Base-by-base conservation (phyloP, 2,113 vertebrate species). In the Sula dactylatra region DNA sequence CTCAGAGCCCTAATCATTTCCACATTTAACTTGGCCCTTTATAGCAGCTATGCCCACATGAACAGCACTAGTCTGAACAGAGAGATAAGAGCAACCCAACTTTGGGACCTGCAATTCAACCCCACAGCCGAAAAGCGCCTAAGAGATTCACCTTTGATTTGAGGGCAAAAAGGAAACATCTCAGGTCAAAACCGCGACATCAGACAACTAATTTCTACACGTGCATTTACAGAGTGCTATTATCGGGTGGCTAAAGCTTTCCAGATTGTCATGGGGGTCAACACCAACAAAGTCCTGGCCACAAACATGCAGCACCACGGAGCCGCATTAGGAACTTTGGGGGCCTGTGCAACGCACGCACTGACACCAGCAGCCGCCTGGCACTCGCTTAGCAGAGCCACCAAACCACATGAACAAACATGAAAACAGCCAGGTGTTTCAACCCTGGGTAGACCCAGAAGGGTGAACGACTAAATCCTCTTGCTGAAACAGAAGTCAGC, bases 11-110 rank as follows among this genome's bases (percentile, higher is more conserved):
- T 94, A 80, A 94, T 78, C 49, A 69, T 82, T 74, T 83, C 94
- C 72, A 93, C 67, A 85, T 96, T 94, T 91, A 94, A 88, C 69
- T 32, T 50, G 56, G 82, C 54, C 84, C 93, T 91, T 82, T 59
- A 54, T 10, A 94, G 94, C 83, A 94, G 58, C 82, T 67, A 21
- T 87, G 92, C 56, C 83, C 47, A 73, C 38, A 91, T 13, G 45
- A 93, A 55, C 65, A 84, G 72, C 1, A 0, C 45, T 8, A 32
- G 52, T 6, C 52, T 82, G 67, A 82, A 56, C 16, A 24, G 45
- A 70, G 22, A 74, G 92, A 71, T 56, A 88, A 82, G 32, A 64
- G 50, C 62, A 84, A 81, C 52, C 34, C 49, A 94, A 52, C 38
- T 87, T 79, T 13, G 9, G 52, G 54, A 80, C 32, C 40, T 80